These are phyloP conservation scores for Silurus meridionalis DNA, from an alignment of 2,113 vertebrate genomes.

Conservation along the genomic window DNA sequence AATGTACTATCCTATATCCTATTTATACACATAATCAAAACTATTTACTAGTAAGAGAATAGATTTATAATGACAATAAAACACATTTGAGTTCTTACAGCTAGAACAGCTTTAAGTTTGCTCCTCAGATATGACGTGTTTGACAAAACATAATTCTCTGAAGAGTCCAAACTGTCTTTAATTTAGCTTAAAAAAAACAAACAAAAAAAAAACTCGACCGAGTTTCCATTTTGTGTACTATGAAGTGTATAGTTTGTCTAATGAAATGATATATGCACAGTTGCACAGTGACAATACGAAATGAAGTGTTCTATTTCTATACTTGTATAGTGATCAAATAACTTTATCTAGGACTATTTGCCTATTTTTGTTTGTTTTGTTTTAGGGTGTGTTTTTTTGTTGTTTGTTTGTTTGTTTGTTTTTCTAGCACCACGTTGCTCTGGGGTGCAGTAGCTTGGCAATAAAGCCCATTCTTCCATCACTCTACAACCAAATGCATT, in stretches of 20 bases:
- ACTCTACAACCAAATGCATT: conserved; percentile 5
- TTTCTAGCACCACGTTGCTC: neutral
- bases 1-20: neutral
- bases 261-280: conserved; percentile 38
- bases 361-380: neutral
- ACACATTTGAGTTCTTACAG: neutral
- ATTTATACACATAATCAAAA: conserved; percentile 22
- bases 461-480: conserved; percentile 43
- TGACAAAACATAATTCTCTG: neutral
- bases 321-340: neutral
- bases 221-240: conserved; percentile 12
- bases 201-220: neutral
- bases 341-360: conserved; percentile 24
- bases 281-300: conserved; percentile 43
- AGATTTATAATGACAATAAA: conserved; percentile 14
- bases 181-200: neutral
- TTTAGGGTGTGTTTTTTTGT: neutral
- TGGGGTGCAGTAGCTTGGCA: conserved; percentile 26
- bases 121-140: neutral
- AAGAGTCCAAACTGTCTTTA: neutral
- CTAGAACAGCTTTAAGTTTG: conserved; percentile 12
- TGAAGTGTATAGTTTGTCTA: conserved; percentile 6
- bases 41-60: conserved; percentile 9
- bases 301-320: conserved; percentile 31
- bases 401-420: neutral